Percentiles rank a stretch among this genome's conserved stretches.
Conservation (phyloP, 2,888 invertebrate species). For the Antitype chi region DNA sequence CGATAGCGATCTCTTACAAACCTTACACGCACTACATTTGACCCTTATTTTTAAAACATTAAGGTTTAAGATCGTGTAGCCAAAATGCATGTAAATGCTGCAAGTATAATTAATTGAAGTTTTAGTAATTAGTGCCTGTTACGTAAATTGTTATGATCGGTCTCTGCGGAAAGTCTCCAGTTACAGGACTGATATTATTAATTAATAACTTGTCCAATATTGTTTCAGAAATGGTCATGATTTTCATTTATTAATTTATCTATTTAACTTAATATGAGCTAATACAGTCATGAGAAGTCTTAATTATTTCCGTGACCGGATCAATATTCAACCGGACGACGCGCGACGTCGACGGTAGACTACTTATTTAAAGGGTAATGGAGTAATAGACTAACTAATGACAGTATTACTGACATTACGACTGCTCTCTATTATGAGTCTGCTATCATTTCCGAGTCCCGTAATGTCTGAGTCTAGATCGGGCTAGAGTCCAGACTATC, state of each 20-base stretch:
- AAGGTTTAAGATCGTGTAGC: slow-evolving; percentile 23
- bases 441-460: not conserved
- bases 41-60: not conserved
- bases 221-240: not conserved
- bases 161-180: slow-evolving; percentile 34
- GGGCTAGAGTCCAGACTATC: not conserved
- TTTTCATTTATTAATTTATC: not conserved
- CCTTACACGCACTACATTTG: not conserved
- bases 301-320: not conserved
- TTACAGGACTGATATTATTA: slow-evolving; percentile 16
- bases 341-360: not conserved
- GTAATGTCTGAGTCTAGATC: not conserved
- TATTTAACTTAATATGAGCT: not conserved
- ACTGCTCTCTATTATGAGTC: not conserved
- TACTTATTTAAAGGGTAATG: not conserved
- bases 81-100: not conserved
- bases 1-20: slow-evolving; percentile 57
- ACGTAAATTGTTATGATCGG: slow-evolving; percentile 51
- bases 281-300: not conserved
- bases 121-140: slow-evolving; percentile 59
- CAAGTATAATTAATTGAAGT: slow-evolving; percentile 65
- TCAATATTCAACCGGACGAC: not conserved
- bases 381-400: not conserved
- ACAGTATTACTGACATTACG: not conserved
- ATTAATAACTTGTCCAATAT: slow-evolving; percentile 10